Conservation (phyloP, 2,113 vertebrate species). For the Hylia prasina region DNA sequence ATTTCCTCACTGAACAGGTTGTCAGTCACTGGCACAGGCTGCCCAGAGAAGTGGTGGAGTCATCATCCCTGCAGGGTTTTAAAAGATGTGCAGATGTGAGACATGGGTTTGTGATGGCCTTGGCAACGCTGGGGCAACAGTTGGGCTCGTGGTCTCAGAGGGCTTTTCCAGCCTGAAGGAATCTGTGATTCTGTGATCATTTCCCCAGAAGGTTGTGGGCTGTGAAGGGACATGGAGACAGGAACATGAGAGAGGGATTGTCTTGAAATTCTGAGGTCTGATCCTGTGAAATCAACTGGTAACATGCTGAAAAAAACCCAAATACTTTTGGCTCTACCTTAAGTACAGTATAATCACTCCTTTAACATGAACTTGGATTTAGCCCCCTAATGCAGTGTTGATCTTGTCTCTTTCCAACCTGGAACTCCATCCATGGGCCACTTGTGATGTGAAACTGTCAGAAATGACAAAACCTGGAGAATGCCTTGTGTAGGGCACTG, state of each 20-base stretch:
- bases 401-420: not conserved
- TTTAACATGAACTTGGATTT: not conserved
- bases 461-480: not conserved
- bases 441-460: not conserved
- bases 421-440: not conserved
- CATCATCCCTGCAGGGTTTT: fast-evolving
- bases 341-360: not conserved
- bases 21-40: not conserved
- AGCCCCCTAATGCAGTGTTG: not conserved
- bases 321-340: not conserved
- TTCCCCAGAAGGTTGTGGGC: not conserved
- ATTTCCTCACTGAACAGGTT: not conserved
- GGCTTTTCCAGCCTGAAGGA: not conserved
- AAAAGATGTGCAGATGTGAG: too few relatives aligned
- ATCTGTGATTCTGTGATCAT: not conserved
- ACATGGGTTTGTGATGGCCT: not conserved
- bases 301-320: not conserved
- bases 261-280: not conserved
- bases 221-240: not conserved
- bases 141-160: fast-evolving
- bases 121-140: not conserved
- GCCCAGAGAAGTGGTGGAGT: not conserved
- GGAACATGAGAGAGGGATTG: not conserved
- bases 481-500: not conserved
- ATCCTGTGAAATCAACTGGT: slow-evolving; percentile 29